These are phyloP conservation scores for Sarcophaga bullata DNA, from an alignment of 1,140 invertebrate species.

Conservation along the genomic window DNA sequence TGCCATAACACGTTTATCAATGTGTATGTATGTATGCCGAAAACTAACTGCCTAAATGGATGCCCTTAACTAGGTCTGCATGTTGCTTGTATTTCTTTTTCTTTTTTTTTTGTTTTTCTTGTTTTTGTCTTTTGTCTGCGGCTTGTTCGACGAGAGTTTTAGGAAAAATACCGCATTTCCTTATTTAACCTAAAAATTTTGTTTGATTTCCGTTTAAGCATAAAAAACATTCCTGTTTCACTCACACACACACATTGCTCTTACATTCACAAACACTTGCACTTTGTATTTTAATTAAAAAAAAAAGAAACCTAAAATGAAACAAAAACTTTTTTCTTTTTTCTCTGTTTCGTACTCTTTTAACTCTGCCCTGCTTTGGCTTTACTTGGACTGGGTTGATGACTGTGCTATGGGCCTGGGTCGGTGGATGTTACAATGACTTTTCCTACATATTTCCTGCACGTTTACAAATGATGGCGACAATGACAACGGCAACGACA, in stretches of 20 bases:
- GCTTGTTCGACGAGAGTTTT: neutral
- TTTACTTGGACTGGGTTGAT: neutral
- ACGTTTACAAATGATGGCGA: neutral
- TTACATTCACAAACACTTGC: neutral
- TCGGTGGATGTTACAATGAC: slow-evolving; percentile 3
- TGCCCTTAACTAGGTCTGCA: too few relatives aligned
- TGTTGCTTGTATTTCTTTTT: too few relatives aligned
- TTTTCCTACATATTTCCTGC: slow-evolving; percentile 19
- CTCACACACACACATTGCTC: neutral
- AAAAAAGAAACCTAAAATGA: neutral
- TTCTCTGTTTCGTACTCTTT: neutral
- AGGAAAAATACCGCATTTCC: slow-evolving; percentile 32
- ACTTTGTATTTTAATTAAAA: neutral
- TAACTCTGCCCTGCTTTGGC: neutral
- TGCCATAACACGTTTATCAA: too few relatives aligned
- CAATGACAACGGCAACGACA: neutral
- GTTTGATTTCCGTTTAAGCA: slow-evolving; percentile 2
- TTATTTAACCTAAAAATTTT: slow-evolving; percentile 39
- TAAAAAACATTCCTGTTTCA: slow-evolving; percentile 7
- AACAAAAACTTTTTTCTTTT: neutral
- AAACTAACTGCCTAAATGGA: too few relatives aligned
- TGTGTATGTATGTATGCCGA: too few relatives aligned
- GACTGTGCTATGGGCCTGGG: neutral
- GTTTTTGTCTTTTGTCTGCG: too few relatives aligned
- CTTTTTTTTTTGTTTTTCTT: too few relatives aligned